phyloP scores from a whole-genome alignment of 2,113 vertebrate genomes.

The Antechinus flavipes region DNA sequence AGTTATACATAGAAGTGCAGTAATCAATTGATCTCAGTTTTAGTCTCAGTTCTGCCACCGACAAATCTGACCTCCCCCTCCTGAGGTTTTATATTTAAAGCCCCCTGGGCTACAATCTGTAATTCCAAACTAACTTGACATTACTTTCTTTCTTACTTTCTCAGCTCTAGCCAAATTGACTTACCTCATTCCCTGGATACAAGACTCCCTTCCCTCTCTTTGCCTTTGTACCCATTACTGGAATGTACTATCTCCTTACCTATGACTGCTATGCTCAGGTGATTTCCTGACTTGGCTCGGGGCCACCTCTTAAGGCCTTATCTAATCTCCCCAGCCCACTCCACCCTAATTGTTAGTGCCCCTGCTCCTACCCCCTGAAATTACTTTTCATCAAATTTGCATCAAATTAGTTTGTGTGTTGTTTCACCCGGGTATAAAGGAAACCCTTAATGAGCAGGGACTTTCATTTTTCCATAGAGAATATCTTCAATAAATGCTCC shows the following conservation, averaged over 20 bases:
- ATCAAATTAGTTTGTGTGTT: background rate
- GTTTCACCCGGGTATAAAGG: background rate
- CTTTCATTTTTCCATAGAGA: background rate
- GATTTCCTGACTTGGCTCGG: background rate
- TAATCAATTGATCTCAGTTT: background rate
- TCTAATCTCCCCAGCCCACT: background rate
- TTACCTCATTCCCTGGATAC: background rate
- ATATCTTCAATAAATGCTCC: background rate
- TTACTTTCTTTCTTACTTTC: background rate
- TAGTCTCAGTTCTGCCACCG: background rate
- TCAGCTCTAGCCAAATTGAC: background rate
- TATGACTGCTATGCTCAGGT: background rate
- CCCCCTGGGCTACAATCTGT: no score
- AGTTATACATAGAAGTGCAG: background rate
- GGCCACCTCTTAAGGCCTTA: background rate
- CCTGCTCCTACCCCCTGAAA: background rate
- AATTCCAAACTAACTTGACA: background rate
- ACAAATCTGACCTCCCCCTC: background rate
- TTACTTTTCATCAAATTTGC: background rate
- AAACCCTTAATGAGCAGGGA: background rate
- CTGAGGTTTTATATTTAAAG: background rate
- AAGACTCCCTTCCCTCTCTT: background rate
- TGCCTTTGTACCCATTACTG: background rate
- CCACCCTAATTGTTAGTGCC: background rate
- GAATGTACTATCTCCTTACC: background rate